Evolutionary conservation across 2,888 invertebrate species (phyloP), one percentile per base, ranked within the genome.

Genomic region (Tineola bisselliella): DNA sequence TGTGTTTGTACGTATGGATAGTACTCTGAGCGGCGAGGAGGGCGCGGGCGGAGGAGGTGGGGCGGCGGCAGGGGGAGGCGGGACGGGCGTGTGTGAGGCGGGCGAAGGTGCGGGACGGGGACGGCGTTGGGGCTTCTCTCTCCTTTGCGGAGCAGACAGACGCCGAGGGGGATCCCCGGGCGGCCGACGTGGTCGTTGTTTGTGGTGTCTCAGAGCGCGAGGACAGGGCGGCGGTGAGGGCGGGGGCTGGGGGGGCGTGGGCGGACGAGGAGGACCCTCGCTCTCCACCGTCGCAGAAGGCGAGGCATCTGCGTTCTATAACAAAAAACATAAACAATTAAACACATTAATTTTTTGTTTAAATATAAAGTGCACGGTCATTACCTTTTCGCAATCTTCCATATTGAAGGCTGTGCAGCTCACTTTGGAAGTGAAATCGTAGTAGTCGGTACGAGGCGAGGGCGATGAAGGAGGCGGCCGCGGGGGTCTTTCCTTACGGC

Each of bases 61-160:
- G 61, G 58, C 62, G 63, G 61, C 44, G 61, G 52, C 64, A 61
- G 30, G 60, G 62, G 63, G 61, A 43, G 61, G 52, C 64, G 62
- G 30, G 60, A 61, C 60, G 61, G 63, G 61, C 2, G 63, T 48
- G 30, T 61, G 62, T 59, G 13, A 2, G 61, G 62, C 62, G 62
- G 60, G 61, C 30, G 62, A 65, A 62, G 60, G 66, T 64, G 59
- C 18, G 60, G 65, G 63, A 64, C 44, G 61, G 66, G 56, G 63
- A 61, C 62, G 66, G 66, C 75, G 79, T 80, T 81, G 62, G 75
- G 71, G 59, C 71, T 58, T 78, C 79, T 71, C 79, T 77, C 74
- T 75, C 12, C 48, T 25, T 25, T 25, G 75, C 64, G 78, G 79
- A 69, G 76, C 67, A 2, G 68, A 66, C 60, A 62, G 62, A 61